These are phyloP conservation scores for Hyla sarda DNA, from an alignment of 2,113 vertebrate species.

Conservation along the genomic window DNA sequence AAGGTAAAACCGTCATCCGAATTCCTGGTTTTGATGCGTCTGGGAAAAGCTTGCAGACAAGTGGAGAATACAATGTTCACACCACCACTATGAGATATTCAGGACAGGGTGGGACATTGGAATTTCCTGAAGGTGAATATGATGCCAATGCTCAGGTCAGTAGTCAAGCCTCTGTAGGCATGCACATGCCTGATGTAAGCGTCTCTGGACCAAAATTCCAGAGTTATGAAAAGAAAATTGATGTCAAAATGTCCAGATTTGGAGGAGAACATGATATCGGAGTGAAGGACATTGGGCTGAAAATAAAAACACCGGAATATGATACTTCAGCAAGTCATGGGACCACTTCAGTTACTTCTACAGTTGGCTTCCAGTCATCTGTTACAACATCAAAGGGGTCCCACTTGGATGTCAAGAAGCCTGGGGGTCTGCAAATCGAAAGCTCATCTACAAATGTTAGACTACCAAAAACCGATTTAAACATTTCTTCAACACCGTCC, in stretches of 20 bases:
- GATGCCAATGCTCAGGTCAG: conserved; percentile 4
- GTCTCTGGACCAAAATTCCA: neutral
- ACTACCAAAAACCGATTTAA: neutral
- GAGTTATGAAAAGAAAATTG: conserved; percentile 30
- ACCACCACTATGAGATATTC: conserved; percentile 15
- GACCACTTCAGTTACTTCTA: conserved; percentile 1
- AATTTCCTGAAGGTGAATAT: conserved; percentile 60
- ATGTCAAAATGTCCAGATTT: neutral
- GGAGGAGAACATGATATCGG: neutral
- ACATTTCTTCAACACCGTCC: conserved; percentile 11
- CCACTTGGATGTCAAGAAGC: neutral
- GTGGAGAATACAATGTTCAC: conserved; percentile 26
- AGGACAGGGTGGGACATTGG: conserved; percentile 11
- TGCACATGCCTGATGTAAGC: conserved; percentile 13
- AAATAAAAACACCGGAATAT: neutral
- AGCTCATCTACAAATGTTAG: neutral
- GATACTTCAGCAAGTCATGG: conserved; percentile 55
- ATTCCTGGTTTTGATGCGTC: conserved; percentile 60
- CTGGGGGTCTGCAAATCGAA: conserved; percentile 6
- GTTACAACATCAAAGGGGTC: neutral
- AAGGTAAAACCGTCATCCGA: conserved; percentile 62
- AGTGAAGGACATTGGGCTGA: neutral
- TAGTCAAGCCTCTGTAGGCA: neutral
- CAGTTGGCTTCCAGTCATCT: conserved; percentile 33
- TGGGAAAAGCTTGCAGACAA: conserved; percentile 17